Percentiles rank a stretch among this genome's conserved stretches.
Conservation (phyloP, 2,113 vertebrate species). For the Psilopsiagon aurifrons region DNA sequence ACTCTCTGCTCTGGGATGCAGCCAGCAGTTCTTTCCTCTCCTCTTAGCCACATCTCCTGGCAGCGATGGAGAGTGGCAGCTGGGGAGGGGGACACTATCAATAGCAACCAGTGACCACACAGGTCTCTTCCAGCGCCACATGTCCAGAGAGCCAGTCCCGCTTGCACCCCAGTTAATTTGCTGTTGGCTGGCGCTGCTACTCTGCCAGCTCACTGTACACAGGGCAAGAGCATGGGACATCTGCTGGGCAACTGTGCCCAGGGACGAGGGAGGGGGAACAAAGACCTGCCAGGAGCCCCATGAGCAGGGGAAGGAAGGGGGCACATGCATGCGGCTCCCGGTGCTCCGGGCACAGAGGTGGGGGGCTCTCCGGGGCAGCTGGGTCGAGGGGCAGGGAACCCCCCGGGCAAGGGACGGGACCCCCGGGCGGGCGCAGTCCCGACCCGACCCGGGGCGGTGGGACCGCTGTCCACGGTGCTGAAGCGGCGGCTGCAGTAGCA, state of each 20-base stretch:
- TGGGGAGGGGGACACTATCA: neutral
- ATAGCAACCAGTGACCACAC: fast-evolving
- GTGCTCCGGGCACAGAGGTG: neutral
- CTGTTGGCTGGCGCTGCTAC: fast-evolving
- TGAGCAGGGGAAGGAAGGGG: too few species aligned
- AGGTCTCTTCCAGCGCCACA: fast-evolving
- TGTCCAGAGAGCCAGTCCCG: fast-evolving
- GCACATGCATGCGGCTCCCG: neutral
- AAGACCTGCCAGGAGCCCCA: fast-evolving
- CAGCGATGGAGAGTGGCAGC: too few species aligned
- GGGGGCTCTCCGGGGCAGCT: neutral
- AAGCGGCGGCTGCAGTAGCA: neutral
- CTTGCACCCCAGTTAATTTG: fast-evolving
- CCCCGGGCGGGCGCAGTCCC: neutral
- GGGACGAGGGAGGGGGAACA: neutral
- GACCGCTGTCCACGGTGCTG: constrained; percentile 53
- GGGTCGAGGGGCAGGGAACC: too few species aligned
- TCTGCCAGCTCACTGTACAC: neutral
- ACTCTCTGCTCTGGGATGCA: neutral
- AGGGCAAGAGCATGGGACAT: neutral
- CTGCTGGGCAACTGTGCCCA: neutral
- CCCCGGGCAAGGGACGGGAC: too few species aligned
- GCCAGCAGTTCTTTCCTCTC: neutral
- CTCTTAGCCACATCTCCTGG: neutral
- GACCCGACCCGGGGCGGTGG: fast-evolving